A percentile compares a stretch with the other conserved stretches of the same genome.
Conservation (phyloP, 2,797 vertebrate species). For the Dallia pectoralis region DNA sequence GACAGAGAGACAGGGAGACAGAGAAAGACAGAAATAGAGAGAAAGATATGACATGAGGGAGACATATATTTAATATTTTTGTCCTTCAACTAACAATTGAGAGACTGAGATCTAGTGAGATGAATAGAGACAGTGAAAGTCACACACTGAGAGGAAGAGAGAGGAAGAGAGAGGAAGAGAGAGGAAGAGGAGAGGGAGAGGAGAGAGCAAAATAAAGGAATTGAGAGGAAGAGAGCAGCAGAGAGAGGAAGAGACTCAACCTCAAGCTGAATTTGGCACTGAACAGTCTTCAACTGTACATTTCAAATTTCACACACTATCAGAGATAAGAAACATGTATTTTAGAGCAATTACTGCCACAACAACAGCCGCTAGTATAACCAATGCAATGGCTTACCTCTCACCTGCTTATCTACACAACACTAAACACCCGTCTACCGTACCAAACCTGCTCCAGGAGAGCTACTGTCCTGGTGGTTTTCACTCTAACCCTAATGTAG, state of each 20-base stretch:
- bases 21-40: neutral
- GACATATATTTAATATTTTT: neutral
- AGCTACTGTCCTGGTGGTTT: no score
- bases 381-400: neutral
- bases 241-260: neutral
- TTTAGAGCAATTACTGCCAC: neutral
- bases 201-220: slow-evolving; percentile 9
- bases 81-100: neutral
- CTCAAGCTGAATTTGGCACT: neutral
- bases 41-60: slow-evolving; percentile 6
- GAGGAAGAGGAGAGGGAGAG: neutral
- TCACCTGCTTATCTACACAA: neutral
- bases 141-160: no score
- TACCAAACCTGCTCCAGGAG: no score
- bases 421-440: neutral
- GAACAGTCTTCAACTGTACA: neutral
- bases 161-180: slow-evolving; percentile 9
- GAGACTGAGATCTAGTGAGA: neutral
- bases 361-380: neutral
- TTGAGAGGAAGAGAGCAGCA: neutral
- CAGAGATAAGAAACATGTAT: slow-evolving; percentile 5
- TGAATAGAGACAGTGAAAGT: no score
- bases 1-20: neutral
- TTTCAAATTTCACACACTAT: neutral
- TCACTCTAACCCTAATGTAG: no score